A percentile compares a stretch with the other conserved stretches of the same genome.
phyloP scores from a whole-genome alignment of 2,797 vertebrate genomes.

The Acestrorhynchus altus region DNA sequence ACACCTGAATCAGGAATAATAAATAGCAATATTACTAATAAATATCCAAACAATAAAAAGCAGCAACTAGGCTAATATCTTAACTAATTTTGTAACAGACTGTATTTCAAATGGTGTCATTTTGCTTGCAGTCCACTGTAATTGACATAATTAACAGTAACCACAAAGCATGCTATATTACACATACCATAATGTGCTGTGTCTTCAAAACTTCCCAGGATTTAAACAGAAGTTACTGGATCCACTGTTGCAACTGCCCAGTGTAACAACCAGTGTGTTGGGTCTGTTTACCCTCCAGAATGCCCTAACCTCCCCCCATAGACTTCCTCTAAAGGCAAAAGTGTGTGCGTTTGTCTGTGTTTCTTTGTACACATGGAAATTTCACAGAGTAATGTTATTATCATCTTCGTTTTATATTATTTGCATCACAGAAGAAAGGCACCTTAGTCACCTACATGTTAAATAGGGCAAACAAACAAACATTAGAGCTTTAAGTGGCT shows the following conservation, averaged over 20 bases:
- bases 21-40: no score
- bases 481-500: constrained; percentile 29
- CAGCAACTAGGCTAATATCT: no score
- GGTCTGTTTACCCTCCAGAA: constrained; percentile 26
- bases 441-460: constrained; percentile 41
- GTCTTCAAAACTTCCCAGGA: constrained; percentile 10
- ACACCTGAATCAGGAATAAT: no score
- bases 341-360: constrained; percentile 10
- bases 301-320: constrained; percentile 11
- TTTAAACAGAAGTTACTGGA: neutral
- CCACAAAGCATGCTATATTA: neutral
- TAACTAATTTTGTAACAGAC: no score
- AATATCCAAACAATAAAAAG: no score
- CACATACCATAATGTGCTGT: constrained; percentile 31
- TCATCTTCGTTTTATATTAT: constrained; percentile 43
- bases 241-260: constrained; percentile 11
- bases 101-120: no score
- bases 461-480: constrained; percentile 45
- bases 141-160: constrained; percentile 5
- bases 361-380: constrained; percentile 41
- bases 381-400: constrained; percentile 45
- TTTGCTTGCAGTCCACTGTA: neutral
- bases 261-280: neutral
- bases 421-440: constrained; percentile 51
- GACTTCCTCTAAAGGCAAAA: constrained; percentile 22